Conservation (phyloP, 2,888 invertebrate species). For the Panzeria rudis region DNA sequence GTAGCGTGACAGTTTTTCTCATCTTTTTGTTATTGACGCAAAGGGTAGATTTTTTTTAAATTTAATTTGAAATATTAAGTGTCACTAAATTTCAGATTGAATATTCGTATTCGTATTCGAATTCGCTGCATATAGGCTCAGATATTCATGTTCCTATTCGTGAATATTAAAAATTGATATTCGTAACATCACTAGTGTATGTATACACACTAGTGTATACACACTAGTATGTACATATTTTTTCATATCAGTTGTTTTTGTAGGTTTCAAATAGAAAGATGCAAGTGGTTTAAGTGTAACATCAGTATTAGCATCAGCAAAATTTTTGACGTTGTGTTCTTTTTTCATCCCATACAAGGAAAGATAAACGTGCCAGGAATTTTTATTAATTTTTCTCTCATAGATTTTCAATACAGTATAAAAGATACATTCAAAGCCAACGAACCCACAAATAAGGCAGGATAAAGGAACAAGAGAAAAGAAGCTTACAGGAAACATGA, state of each 20-base stretch:
- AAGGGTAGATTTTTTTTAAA: too few relatives aligned
- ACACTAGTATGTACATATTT: neutral
- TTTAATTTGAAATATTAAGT: too few relatives aligned
- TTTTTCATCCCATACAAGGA: slow-evolving; percentile 8
- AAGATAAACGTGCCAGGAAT: slow-evolving; percentile 67
- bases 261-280: slow-evolving; percentile 36
- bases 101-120: too few relatives aligned
- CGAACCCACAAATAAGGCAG: neutral
- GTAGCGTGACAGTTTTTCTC: too few relatives aligned
- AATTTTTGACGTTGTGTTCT: slow-evolving; percentile 46
- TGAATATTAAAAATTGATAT: neutral
- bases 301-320: slow-evolving; percentile 63
- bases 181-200: too few relatives aligned
- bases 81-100: too few relatives aligned
- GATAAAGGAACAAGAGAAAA: neutral
- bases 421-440: neutral
- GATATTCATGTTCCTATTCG: neutral
- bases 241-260: slow-evolving; percentile 14
- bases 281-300: slow-evolving; percentile 56
- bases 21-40: too few relatives aligned
- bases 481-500: neutral
- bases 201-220: too few relatives aligned
- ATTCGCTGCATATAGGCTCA: too few relatives aligned
- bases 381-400: slow-evolving; percentile 57
- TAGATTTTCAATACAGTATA: slow-evolving; percentile 32